Conservation (phyloP, 2,888 invertebrate species). For the Anthrax anthrax region DNA sequence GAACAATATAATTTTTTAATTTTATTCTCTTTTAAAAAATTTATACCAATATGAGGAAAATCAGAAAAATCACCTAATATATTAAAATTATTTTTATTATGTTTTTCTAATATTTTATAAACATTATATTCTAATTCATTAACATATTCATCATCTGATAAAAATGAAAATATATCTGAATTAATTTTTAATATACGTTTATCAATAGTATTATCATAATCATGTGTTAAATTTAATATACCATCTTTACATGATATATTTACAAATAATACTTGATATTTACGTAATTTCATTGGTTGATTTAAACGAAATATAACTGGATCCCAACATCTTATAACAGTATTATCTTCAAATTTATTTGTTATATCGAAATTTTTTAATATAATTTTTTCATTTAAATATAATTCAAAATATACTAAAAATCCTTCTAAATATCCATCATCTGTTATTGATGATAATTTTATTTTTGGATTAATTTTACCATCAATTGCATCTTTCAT, state of each 20-base stretch:
- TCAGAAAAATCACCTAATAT: conserved; percentile 10
- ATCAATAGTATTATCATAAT: conserved; percentile 2
- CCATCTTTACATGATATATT: conserved; percentile 9
- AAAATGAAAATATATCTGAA: conserved; percentile 8
- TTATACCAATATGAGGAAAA: conserved; percentile 12
- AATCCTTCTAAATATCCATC: conserved; percentile 10
- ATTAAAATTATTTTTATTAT: conserved; percentile 1
- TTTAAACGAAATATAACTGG: conserved; percentile 10
- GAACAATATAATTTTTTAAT: conserved; percentile 10
- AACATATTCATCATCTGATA: conserved; percentile 11
- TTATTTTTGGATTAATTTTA: conserved; percentile 2
- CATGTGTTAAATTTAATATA: conserved; percentile 7
- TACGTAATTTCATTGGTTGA: conserved; percentile 4
- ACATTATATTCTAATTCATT: conserved; percentile 11
- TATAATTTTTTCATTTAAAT: conserved; percentile 5
- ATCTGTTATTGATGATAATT: conserved; percentile 2
- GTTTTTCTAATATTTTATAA: conserved; percentile 4
- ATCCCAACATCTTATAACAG: conserved; percentile 10
- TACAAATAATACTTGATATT: conserved; percentile 9
- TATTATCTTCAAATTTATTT: not conserved
- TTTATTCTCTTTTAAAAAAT: conserved; percentile 11
- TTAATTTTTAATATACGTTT: conserved; percentile 5
- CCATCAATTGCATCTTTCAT: conserved; percentile 8
- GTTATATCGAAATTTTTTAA: conserved; percentile 7
- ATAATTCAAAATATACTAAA: conserved; percentile 10